Conservation (phyloP, 2,888 invertebrate genomes). For the Cordilura impudica region DNA sequence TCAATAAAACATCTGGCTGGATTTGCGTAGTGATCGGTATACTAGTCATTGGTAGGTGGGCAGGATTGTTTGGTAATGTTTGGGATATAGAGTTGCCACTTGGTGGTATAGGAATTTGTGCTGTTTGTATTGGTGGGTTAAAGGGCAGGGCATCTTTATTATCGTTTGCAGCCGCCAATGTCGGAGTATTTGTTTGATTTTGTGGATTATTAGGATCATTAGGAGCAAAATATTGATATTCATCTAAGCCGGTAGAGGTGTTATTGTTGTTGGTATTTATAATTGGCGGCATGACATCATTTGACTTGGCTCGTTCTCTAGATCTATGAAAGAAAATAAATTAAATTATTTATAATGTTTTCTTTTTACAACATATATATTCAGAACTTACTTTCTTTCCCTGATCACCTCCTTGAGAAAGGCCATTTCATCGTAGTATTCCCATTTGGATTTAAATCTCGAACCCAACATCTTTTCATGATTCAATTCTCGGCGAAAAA, state of each 20-base stretch:
- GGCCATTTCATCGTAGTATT: conserved; percentile 75
- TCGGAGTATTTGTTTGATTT: conserved; percentile 65
- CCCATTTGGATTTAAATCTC: conserved; percentile 76
- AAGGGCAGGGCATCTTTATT: too few relatives aligned
- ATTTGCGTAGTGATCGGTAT: conserved; percentile 56
- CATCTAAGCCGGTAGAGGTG: conserved; percentile 68
- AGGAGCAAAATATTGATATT: conserved; percentile 74
- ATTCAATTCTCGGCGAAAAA: conserved; percentile 74
- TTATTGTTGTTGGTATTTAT: conserved; percentile 65
- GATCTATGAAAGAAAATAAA: conserved; percentile 66
- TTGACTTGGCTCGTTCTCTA: conserved; percentile 70
- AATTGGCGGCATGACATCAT: conserved; percentile 47
- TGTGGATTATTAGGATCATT: conserved; percentile 75
- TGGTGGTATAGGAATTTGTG: neutral
- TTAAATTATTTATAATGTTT: neutral
- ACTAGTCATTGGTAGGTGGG: conserved; percentile 40
- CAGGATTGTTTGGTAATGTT: neutral
- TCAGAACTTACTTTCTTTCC: conserved; percentile 74
- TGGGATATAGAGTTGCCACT: conserved; percentile 31
- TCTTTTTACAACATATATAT: neutral
- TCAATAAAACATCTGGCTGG: conserved; percentile 70
- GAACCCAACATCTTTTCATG: conserved; percentile 75
- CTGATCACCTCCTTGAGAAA: conserved; percentile 76
- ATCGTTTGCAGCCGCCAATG: conserved; percentile 16
- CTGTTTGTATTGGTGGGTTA: conserved; percentile 8